Evolutionary conservation across 2,113 vertebrate genomes (phyloP).

Genomic region (Nerophis lumbriciformis): DNA sequence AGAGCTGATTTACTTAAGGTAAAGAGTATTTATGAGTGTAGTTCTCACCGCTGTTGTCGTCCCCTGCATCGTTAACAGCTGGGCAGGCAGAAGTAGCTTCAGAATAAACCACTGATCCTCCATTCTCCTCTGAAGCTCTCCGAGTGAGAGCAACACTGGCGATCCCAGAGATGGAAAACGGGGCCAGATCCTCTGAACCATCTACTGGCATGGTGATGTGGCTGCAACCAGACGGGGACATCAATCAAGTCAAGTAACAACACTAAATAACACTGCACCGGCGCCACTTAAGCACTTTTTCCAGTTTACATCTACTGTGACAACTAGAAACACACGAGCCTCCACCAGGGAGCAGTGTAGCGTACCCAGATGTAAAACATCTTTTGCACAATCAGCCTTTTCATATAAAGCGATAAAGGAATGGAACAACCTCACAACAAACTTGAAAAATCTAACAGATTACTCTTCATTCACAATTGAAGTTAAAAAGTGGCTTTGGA

Average conservation of each 20-base stretch:
- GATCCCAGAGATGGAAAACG: slow-evolving; percentile 51
- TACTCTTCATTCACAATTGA: too few relatives aligned
- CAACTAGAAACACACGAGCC: too few relatives aligned
- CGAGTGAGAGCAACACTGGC: slow-evolving; percentile 59
- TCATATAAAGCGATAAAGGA: too few relatives aligned
- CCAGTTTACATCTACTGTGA: too few relatives aligned
- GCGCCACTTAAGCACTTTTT: too few relatives aligned
- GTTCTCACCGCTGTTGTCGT: slow-evolving; percentile 59
- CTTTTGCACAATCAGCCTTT: too few relatives aligned
- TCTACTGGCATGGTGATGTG: slow-evolving; percentile 67
- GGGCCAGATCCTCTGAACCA: slow-evolving; percentile 55
- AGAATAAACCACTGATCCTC: slow-evolving; percentile 38
- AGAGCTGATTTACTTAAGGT: not conserved
- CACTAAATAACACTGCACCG: too few relatives aligned
- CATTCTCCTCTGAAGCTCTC: slow-evolving; percentile 63
- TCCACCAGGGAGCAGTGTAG: too few relatives aligned
- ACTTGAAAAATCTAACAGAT: too few relatives aligned
- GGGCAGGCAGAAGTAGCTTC: slow-evolving; percentile 52
- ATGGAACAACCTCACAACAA: too few relatives aligned
- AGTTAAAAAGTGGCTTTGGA: too few relatives aligned
- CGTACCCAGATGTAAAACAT: too few relatives aligned
- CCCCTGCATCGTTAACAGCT: slow-evolving; percentile 40
- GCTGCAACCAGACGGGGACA: slow-evolving; percentile 31
- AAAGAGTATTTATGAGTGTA: not conserved
- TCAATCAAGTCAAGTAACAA: not conserved